Evolutionary conservation across 2,113 vertebrate genomes (phyloP).

Genomic region (Patagioenas fasciata): DNA sequence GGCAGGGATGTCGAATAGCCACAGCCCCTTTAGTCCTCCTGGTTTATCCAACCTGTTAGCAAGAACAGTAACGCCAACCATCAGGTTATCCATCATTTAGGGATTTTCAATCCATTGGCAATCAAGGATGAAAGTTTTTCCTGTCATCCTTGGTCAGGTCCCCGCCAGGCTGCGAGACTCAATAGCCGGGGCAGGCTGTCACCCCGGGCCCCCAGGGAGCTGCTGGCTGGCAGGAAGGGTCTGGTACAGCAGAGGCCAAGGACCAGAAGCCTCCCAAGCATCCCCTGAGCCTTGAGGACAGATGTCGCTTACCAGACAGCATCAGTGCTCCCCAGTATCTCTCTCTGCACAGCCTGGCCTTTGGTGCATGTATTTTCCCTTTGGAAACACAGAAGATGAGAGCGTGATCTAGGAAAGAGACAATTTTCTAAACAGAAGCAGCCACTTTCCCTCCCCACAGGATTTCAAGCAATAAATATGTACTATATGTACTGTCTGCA

Average conservation of each 20-base stretch:
- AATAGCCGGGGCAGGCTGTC: neutral
- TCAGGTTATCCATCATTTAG: neutral
- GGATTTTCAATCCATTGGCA: rapidly evolving
- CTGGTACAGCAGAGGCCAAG: neutral
- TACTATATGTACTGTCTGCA: neutral
- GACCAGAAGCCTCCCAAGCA: neutral
- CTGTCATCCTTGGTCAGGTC: neutral
- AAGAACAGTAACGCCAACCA: neutral
- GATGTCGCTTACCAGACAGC: rapidly evolving
- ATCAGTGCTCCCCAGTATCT: neutral
- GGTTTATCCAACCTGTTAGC: neutral
- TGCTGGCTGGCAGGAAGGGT: neutral
- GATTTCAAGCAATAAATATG: neutral
- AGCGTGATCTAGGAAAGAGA: neutral
- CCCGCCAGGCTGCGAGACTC: neutral
- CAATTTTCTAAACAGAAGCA: neutral
- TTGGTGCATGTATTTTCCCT: rapidly evolving
- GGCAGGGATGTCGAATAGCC: too few species aligned
- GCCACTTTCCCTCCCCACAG: neutral
- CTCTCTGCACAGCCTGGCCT: neutral
- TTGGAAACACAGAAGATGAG: neutral
- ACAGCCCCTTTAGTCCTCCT: neutral
- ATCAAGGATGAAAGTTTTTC: neutral
- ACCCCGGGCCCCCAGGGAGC: neutral
- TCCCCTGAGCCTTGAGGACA: rapidly evolving